Conservation (phyloP, 2,888 invertebrate genomes). For the Drosophila longiperda region DNA sequence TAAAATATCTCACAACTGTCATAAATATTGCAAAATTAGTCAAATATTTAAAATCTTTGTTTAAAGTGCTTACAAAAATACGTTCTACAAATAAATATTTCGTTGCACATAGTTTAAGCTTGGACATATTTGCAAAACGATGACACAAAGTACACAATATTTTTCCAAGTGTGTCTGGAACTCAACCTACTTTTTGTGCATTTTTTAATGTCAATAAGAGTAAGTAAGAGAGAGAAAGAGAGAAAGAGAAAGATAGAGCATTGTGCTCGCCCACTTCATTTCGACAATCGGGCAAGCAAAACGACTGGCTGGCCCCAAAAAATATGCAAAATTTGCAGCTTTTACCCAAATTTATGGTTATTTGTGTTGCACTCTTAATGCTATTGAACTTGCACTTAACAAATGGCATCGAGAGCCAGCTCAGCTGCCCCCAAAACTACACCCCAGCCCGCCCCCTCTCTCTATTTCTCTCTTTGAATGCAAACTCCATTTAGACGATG, state of each 20-base stretch:
- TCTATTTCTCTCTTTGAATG: slow-evolving; percentile 9
- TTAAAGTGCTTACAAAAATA: too few relatives aligned
- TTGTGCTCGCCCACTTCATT: slow-evolving; percentile 56
- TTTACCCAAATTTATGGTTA: slow-evolving; percentile 78
- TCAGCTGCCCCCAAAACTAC: slow-evolving; percentile 1
- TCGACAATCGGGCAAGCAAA: slow-evolving; percentile 27
- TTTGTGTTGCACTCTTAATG: slow-evolving; percentile 80
- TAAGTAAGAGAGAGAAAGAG: slow-evolving; percentile 1
- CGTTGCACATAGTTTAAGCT: not conserved
- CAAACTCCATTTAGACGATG: slow-evolving; percentile 76
- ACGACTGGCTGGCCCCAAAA: slow-evolving; percentile 38
- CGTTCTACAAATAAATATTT: not conserved
- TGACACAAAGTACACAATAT: not conserved
- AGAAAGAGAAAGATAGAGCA: not conserved
- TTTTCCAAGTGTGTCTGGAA: not conserved
- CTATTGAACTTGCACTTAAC: slow-evolving; percentile 80
- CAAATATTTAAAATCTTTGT: too few relatives aligned
- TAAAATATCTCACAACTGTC: too few relatives aligned
- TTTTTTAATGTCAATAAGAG: slow-evolving; percentile 55
- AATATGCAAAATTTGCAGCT: slow-evolving; percentile 81
- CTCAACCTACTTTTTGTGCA: slow-evolving; percentile 22
- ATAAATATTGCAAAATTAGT: too few relatives aligned
- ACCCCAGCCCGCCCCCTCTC: not conserved
- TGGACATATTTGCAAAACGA: not conserved
- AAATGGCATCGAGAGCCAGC: slow-evolving; percentile 66